Base-by-base conservation (phyloP, 2,797 vertebrate genomes). In the Jordanella pulchra region DNA sequence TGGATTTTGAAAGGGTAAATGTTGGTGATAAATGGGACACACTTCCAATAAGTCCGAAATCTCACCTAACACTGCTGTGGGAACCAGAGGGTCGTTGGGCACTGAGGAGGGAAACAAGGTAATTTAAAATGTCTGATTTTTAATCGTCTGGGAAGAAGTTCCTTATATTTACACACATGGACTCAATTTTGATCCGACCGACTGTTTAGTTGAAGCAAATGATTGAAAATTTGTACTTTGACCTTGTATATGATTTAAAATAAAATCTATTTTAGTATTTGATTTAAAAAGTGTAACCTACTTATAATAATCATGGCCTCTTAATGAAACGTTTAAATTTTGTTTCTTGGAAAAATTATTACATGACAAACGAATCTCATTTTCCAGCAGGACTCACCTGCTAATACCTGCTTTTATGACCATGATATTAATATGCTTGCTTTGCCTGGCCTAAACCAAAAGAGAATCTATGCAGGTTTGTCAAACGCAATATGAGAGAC, bases 1-100 rank as follows among this genome's bases (percentile, higher is more conserved):
- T 75, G 77, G 84, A 84, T 75, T 69, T 73, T 81, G 88, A 93
- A 77, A 82, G 93, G 78, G 60, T 28, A n/a, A 67, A n/a, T 66
- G 25, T 55, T 75, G 68, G 75, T 95, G 95, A 93, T 94, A 28
- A 75, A 93, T 88, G 90, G 93, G 91, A 91, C 64, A 92, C 61
- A 73, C n/a, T 60, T 72, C 70, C 80, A 80, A 69, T 79, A 76
- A 85, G 77, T 84, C 73, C 69, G 75, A 77, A 87, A 91, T 94
- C 98, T 99, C 98, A 99, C 98, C 98, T 98, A 99, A 95, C 94
- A 99, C 98, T 84, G 97, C 98, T 51, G 98, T 99, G 80, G 98
- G 98, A 92, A 99, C 98, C 94, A 99, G 96, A 71, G 97, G 97
- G 84, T 99, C 98, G 94, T 96, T 99, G 94, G 98, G 97, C 96